Evolutionary conservation across 2,888 invertebrate species (phyloP), one percentile per base, ranked within the genome.

Genomic region (Dryococelus australis): DNA sequence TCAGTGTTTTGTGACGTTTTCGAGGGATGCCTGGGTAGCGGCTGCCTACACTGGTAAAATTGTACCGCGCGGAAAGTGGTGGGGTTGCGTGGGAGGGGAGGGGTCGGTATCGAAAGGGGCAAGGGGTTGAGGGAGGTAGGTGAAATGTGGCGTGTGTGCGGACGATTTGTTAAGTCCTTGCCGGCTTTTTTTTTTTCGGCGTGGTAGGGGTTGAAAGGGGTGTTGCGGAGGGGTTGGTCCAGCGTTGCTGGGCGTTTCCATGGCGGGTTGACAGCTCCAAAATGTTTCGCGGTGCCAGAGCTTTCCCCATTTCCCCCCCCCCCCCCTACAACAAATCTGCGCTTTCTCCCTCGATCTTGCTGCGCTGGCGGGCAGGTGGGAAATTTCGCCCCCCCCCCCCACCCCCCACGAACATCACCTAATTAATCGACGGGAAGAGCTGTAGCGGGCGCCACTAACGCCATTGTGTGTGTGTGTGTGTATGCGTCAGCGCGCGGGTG

Each of bases 111-210:
- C 65, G 65, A 65, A 65, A 65, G 65, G 65, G 65, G 3, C 1
- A 47, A n/a, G n/a, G 47, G 47, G 47, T 8, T n/a, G 65, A 65
- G 65, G 24, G 20, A 65, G 65, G 65, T 24, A 65, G 65, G 65
- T 65, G 65, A 65, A 65, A 65, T 65, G 65, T 65, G 65, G 65
- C 65, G 65, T 65, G 65, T n/a, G 65, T n/a, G 65, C 20, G 65
- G 65, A 20, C 65, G 65, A 65, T 65, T 65, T 65, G 65, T 65
- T 20, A 65, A 65, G 65, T 65, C 65, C 24, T 16, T 24, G 24
- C 65, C 65, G 65, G 65, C 6, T 20, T 65, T n/a, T n/a, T 65
- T 65, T 65, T 65, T 65, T 65, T 65, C 10, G 13, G 20, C 65
- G 65, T 9, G 65, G 65, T 9, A 6, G 65, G 65, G 24, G 65